These are phyloP conservation scores for Progne subis DNA, from an alignment of 2,113 vertebrate species.

Conservation along the genomic window DNA sequence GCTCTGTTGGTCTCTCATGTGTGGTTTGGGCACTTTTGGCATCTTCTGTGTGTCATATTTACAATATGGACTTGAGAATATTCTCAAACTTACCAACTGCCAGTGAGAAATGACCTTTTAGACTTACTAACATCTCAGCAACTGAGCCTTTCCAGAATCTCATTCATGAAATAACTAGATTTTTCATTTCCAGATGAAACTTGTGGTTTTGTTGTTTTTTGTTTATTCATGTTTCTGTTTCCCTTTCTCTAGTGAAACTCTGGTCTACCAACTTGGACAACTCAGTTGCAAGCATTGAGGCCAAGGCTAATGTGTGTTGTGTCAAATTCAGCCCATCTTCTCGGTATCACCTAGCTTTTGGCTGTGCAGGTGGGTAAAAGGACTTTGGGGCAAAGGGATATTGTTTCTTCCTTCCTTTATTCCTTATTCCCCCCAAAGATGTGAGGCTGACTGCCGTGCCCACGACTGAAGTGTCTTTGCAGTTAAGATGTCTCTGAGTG, in stretches of 20 bases:
- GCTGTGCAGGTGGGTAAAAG: conserved; percentile 90
- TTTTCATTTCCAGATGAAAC: not conserved
- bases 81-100: not conserved
- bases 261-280: conserved; percentile 99
- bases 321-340: conserved; percentile 98
- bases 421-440: not conserved
- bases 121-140: not conserved
- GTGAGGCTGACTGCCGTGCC: not conserved
- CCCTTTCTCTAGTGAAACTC: conserved; percentile 86
- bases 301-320: conserved; percentile 97
- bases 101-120: not conserved
- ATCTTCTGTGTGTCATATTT: not conserved
- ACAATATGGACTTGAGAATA: not conserved
- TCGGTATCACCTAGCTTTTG: conserved; percentile 96
- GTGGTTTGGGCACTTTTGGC: not conserved
- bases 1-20: not conserved
- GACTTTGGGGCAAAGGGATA: not conserved
- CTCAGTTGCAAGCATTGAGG: conserved; percentile 97
- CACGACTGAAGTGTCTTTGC: not conserved
- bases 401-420: not conserved
- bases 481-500: not conserved
- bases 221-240: conserved; percentile 2
- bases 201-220: not conserved
- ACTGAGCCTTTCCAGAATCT: not conserved
- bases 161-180: not conserved